A percentile compares a stretch with the other conserved stretches of the same genome.
Conservation (phyloP, 1,140 invertebrate species). For the Akabosia matsudoensis region DNA sequence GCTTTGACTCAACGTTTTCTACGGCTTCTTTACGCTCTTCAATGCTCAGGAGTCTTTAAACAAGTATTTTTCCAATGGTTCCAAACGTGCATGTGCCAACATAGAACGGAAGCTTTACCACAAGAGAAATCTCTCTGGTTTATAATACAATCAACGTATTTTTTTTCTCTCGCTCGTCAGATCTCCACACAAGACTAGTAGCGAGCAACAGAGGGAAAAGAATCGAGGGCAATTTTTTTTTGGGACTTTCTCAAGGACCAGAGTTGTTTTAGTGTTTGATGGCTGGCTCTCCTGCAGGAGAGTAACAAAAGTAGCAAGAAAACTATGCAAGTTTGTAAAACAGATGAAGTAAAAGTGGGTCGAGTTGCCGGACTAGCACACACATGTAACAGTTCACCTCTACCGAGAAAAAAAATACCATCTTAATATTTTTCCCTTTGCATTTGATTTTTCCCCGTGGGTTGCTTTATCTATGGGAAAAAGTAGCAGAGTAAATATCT, state of each 20-base stretch:
- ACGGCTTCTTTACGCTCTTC: too few species aligned
- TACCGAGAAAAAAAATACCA: neutral
- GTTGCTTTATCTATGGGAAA: neutral
- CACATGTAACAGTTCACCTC: neutral
- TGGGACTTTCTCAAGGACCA: conserved; percentile 12
- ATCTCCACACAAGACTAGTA: too few species aligned
- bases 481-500: neutral
- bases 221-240: conserved; percentile 10
- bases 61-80: too few species aligned
- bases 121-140: too few species aligned
- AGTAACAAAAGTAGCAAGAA: too few species aligned
- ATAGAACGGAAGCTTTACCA: too few species aligned
- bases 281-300: neutral
- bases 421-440: neutral
- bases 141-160: too few species aligned
- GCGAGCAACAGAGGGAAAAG: neutral
- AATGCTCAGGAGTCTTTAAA: too few species aligned
- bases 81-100: too few species aligned
- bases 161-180: too few species aligned
- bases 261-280: neutral
- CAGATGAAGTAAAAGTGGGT: neutral
- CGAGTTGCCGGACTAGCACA: neutral
- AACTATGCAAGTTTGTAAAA: neutral
- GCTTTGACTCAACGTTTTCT: too few species aligned
- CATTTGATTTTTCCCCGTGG: neutral